A percentile compares a stretch with the other conserved stretches of the same genome.
Conservation (phyloP, 2,888 invertebrate species). For the Aspidiotus destructor region DNA sequence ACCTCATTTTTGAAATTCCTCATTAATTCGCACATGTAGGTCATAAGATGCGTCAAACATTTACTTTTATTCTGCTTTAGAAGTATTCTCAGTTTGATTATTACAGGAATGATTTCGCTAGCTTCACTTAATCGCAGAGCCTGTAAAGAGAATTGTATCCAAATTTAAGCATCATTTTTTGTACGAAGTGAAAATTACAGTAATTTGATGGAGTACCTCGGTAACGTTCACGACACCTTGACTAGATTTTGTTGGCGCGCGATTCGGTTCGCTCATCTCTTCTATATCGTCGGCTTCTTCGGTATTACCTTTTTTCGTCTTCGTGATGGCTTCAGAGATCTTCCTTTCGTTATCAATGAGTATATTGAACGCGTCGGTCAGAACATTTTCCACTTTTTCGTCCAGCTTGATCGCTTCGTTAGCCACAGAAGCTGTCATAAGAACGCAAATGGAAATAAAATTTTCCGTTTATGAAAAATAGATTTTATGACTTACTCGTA, state of each 20-base stretch:
- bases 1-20: constrained; percentile 27
- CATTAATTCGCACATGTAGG: constrained; percentile 28
- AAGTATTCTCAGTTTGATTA: constrained; percentile 12
- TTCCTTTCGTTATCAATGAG: constrained; percentile 24
- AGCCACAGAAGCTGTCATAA: constrained; percentile 16
- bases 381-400: constrained; percentile 18
- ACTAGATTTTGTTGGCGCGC: constrained; percentile 9
- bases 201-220: constrained; percentile 5
- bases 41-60: constrained; percentile 19
- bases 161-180: neutral
- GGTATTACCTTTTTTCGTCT: neutral
- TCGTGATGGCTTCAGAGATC: constrained; percentile 19
- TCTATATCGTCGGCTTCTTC: constrained; percentile 27
- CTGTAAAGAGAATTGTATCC: neutral
- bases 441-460: neutral
- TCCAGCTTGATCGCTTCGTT: constrained; percentile 18
- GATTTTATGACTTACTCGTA: neutral
- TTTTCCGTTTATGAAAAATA: neutral
- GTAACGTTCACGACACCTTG: constrained; percentile 12
- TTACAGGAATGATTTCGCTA: constrained; percentile 9
- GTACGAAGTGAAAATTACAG: neutral
- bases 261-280: constrained; percentile 13
- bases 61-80: constrained; percentile 17
- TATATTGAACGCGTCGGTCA: constrained; percentile 21
- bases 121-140: constrained; percentile 16